Conservation (phyloP, 2,113 vertebrate species). For the Loxodonta africana region DNA sequence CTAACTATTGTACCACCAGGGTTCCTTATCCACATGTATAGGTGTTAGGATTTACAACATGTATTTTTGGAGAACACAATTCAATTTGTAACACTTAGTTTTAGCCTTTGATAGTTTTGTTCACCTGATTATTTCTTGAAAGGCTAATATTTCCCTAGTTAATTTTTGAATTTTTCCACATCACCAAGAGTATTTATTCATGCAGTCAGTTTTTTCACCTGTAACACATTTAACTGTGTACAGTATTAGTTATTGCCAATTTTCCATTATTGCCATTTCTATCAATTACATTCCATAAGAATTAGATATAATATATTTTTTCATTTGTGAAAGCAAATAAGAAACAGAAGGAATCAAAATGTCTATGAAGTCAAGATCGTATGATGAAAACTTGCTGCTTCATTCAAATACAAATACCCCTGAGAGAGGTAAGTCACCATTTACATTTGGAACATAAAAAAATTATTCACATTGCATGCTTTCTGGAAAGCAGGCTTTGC, state of each 20-base stretch:
- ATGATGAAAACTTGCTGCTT: constrained; percentile 3
- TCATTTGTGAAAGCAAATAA: constrained; percentile 17
- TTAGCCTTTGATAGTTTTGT: not conserved
- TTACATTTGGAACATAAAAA: not conserved
- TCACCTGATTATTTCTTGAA: not conserved
- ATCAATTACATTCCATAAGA: not conserved
- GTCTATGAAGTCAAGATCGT: not conserved
- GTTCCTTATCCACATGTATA: not conserved
- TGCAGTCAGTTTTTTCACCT: not conserved
- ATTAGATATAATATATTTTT: constrained; percentile 34
- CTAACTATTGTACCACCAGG: not conserved
- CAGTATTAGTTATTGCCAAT: not conserved
- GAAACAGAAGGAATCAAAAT: constrained; percentile 33
- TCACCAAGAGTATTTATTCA: not conserved
- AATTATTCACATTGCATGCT: not conserved
- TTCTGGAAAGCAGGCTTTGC: not conserved
- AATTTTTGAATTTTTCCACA: not conserved
- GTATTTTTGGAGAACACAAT: not conserved
- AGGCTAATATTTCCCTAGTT: not conserved
- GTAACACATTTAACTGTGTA: not conserved
- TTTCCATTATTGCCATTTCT: constrained; percentile 29
- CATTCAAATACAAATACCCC: not conserved
- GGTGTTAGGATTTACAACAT: not conserved
- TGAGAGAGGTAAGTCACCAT: not conserved
- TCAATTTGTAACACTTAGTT: not conserved